Base-by-base conservation (phyloP, 2,113 vertebrate genomes). In the Strix uralensis region DNA sequence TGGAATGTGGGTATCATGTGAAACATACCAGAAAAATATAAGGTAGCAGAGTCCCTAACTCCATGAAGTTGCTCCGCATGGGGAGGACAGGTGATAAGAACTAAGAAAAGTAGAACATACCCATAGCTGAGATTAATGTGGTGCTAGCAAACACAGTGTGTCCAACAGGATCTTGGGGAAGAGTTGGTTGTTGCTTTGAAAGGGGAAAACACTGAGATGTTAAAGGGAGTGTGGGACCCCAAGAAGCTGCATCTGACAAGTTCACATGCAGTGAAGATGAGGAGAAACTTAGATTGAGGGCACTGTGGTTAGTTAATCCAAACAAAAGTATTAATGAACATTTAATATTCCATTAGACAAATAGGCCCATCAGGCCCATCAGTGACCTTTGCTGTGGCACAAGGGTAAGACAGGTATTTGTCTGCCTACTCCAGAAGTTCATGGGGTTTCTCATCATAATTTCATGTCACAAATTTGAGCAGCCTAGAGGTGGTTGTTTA, bases 1-100 rank as follows among this genome's bases (percentile, higher is more conserved):
- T 46, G n/a, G 36, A 34, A 40, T 27, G 4, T 18, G 4, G 10
- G 13, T 5, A 8, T 86, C 0, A 1, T 13, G 15, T 82, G 40
- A 36, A 77, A 27, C 38, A 49, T 61, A 47, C 30, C 32, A 71
- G 52, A 75, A 77, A 34, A 61, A 54, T 36, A n/a, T 20, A 52
- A 46, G 21, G 44, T 59, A 61, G 30, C 23, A 59, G 19, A 30
- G 26, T 75, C 88, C 13, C 10, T 46, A 14, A 27, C 42, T 79
- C 42, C 57, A 54, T 27, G 58, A 83, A 5, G 26, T 88, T 91
- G 13, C 30, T 86, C 40, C 77, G 8, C 11, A 10, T 13, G 25
- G 12, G 20, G 8, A 77, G 23, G 23, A 20, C 3, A 2, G 30
- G 8, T 55, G 15, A 8, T 78, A 81, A 79, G 46, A 92, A 42